Conservation (phyloP, 2,888 invertebrate species). For the Cataglyphis rosenhaueri region DNA sequence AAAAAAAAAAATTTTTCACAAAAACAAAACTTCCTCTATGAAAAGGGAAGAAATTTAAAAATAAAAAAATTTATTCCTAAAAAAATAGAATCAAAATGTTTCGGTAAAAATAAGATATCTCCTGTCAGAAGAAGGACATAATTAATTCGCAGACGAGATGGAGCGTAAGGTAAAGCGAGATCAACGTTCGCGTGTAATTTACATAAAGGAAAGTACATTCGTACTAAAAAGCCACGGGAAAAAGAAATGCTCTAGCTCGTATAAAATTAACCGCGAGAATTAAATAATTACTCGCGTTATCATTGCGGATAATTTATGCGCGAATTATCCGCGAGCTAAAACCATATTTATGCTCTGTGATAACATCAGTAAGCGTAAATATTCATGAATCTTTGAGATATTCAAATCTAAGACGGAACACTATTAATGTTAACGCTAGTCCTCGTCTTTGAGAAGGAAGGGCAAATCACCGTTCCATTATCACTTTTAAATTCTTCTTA, state of each 20-base stretch:
- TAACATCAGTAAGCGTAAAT: constrained; percentile 44
- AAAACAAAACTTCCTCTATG: not conserved
- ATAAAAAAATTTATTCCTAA: not conserved
- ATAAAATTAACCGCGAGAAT: constrained; percentile 3
- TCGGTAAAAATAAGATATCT: not conserved
- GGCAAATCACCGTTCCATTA: constrained; percentile 27
- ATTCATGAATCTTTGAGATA: constrained; percentile 50
- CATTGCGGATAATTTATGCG: constrained; percentile 31
- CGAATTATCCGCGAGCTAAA: constrained; percentile 42
- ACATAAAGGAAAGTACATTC: not conserved
- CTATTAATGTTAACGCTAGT: constrained; percentile 35
- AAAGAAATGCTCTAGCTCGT: not conserved
- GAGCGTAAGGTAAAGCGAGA: not conserved
- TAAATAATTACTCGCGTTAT: constrained; percentile 46
- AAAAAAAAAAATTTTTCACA: too few relatives aligned
- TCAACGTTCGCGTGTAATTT: not conserved
- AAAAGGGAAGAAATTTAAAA: not conserved
- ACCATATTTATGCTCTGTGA: constrained; percentile 39
- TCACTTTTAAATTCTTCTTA: constrained; percentile 28
- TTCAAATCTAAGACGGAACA: constrained; percentile 49
- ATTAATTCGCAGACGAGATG: constrained; percentile 5
- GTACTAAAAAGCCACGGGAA: not conserved
- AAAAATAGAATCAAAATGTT: not conserved
- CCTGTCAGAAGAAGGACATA: not conserved
- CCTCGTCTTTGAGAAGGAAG: constrained; percentile 6